Base-by-base conservation (phyloP, 1,140 invertebrate genomes). In the Drosophila chauvacae region DNA sequence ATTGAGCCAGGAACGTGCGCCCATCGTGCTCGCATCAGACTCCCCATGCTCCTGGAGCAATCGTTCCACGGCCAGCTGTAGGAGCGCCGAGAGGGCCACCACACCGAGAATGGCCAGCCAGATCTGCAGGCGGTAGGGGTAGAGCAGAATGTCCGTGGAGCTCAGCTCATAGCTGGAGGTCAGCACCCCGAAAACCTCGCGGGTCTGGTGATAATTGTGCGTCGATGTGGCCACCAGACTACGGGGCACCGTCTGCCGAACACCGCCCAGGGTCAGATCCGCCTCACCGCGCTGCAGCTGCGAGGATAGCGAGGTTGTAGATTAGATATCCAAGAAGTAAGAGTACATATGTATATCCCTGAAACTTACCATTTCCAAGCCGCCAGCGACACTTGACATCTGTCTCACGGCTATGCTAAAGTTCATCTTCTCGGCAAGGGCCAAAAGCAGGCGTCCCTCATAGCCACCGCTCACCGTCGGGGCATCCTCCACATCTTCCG, bases 381-480 rank as follows among this genome's bases (percentile, higher is more conserved):
- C 61, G 9, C 35, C 33, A 13, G 70, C 58, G 2, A 61, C 14
- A 50, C 23, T 65, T 9, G 4, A 2, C n/a, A 70, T 57, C 7
- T 50, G 1, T 3, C 60, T 44, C 23, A 81, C 56, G 1, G 50
- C 66, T 9, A 90, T 76, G 37, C 47, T 80, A 2, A 85, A 63
- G 33, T 90, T 90, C 35, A 85, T 55, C 7, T 80, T 62, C 47
- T 76, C 48, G 9, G 66, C 70, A 1, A 92, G 64, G 6, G 79
- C 58, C n/a, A 66, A 26, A 0, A 92, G 57, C 18, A 92, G 51
- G 9, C 76, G 69, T 2, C 91, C 91, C 64, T 92, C 91, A 55
- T 63, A 71, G 47, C 76, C 71, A 2, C 81, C 66, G 11, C 11
- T 58, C 13, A 61, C 50, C 2, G 14, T 5, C 28, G 50, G 1